phyloP scores from a whole-genome alignment of 2,888 invertebrate species.

The Barypeithes pellucidus region DNA sequence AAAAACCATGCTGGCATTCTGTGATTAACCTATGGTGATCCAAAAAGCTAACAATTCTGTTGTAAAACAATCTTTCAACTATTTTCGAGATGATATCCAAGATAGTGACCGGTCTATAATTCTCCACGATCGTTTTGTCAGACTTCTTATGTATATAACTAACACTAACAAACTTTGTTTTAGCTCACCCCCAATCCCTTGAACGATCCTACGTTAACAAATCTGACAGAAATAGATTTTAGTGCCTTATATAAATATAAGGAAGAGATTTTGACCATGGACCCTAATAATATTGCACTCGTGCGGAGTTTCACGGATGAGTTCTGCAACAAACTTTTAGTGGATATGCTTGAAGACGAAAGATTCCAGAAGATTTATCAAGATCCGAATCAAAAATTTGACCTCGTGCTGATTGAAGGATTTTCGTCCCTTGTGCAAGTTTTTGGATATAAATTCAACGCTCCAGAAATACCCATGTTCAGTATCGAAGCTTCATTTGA shows the following conservation, averaged over 20 bases:
- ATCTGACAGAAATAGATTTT: constrained; percentile 7
- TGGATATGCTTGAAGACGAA: not conserved
- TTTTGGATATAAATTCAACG: not conserved
- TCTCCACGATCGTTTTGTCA: too few relatives aligned
- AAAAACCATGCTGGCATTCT: too few relatives aligned
- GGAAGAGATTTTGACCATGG: not conserved
- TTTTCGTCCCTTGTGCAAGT: not conserved
- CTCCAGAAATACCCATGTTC: not conserved
- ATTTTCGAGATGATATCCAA: too few relatives aligned
- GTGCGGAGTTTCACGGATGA: not conserved
- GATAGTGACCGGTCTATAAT: too few relatives aligned
- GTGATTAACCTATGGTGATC: too few relatives aligned
- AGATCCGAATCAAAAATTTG: constrained; percentile 4
- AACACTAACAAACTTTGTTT: too few relatives aligned
- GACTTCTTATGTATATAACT: too few relatives aligned
- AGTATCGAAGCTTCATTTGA: not conserved
- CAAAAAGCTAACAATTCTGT: too few relatives aligned
- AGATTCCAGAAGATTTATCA: not conserved
- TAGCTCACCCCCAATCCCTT: not conserved
- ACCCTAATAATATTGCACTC: not conserved
- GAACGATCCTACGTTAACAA: not conserved
- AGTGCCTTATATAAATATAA: not conserved
- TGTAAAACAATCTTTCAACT: too few relatives aligned
- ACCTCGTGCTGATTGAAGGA: not conserved
- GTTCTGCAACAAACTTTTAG: not conserved